phyloP scores from a whole-genome alignment of 2,797 vertebrate species.

The Gymnodraco acuticeps region DNA sequence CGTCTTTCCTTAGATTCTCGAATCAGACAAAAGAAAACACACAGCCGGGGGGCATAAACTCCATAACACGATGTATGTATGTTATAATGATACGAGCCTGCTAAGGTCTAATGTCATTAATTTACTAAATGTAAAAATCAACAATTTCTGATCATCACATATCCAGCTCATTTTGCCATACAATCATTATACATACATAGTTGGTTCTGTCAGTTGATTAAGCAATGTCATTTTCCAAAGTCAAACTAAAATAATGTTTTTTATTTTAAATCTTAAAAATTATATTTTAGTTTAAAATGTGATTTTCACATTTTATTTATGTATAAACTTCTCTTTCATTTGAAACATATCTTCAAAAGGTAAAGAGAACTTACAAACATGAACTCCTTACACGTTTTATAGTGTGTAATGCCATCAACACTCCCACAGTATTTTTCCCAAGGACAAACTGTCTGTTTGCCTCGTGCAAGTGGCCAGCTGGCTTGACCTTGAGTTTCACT shows the following conservation, averaged over 20 bases:
- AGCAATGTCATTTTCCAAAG: no score
- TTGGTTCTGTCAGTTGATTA: no score
- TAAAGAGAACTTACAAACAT: constrained; percentile 1
- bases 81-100: not conserved
- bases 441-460: constrained; percentile 24
- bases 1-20: not conserved
- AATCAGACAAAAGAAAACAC: not conserved
- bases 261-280: not conserved
- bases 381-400: constrained; percentile 12
- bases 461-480: constrained; percentile 21
- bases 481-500: constrained; percentile 41
- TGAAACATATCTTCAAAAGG: not conserved
- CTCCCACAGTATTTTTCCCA: constrained; percentile 27
- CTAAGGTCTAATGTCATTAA: not conserved
- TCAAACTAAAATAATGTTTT: no score
- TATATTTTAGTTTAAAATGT: not conserved
- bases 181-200: not conserved
- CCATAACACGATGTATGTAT: not conserved
- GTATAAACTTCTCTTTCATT: not conserved
- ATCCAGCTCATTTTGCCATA: not conserved
- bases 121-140: not conserved
- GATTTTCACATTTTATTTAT: not conserved
- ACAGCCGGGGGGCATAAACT: not conserved
- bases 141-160: not conserved
- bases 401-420: constrained; percentile 17